A percentile compares a stretch with the other conserved stretches of the same genome.
Evolutionary conservation across 2,113 vertebrate species (phyloP).

Genomic region (Amphilophus citrinellus): DNA sequence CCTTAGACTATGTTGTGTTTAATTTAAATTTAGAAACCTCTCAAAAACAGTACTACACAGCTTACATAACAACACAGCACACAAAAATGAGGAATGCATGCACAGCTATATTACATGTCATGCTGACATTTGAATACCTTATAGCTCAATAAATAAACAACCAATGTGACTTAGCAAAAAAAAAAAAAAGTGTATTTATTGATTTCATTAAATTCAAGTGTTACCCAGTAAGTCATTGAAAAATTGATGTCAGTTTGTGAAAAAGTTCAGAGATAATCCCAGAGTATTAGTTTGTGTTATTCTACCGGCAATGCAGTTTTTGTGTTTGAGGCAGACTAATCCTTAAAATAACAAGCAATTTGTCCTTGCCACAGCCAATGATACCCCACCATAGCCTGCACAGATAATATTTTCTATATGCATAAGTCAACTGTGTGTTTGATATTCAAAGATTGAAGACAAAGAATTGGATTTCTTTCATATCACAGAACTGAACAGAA

Average conservation of each 20-base stretch:
- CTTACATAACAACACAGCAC: no score
- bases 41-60: no score
- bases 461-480: not conserved
- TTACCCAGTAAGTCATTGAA: not conserved
- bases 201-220: not conserved
- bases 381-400: not conserved
- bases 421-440: not conserved
- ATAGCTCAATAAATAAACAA: slow-evolving; percentile 6
- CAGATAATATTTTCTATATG: slow-evolving; percentile 19
- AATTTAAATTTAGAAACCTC: not conserved
- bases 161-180: not conserved
- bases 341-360: slow-evolving; percentile 54
- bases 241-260: not conserved
- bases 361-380: slow-evolving; percentile 8
- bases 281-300: slow-evolving; percentile 24
- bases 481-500: not conserved
- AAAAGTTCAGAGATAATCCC: slow-evolving; percentile 39
- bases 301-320: slow-evolving; percentile 25
- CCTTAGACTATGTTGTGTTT: not conserved
- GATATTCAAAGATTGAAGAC: not conserved
- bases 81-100: no score
- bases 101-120: not conserved
- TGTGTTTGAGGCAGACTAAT: slow-evolving; percentile 45
- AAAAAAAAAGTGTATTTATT: not conserved
- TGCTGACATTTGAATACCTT: slow-evolving; percentile 2